Base-by-base conservation (phyloP, 2,888 invertebrate species). In the Bellardia pandia region DNA sequence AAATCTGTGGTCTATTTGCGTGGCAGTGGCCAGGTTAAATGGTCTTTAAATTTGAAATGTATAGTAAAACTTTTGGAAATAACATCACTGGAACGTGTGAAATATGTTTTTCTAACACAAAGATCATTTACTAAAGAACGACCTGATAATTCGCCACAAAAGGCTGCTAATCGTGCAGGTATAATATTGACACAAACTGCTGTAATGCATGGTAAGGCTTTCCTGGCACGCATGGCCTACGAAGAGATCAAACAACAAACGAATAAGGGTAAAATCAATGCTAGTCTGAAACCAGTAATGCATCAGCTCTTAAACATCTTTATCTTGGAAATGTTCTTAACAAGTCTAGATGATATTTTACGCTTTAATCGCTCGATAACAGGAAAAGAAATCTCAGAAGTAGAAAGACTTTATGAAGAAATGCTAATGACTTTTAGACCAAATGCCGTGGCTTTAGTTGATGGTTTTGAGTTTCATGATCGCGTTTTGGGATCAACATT, bases 361-460 rank as follows among this genome's bases (percentile, higher is more conserved):
- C 88, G 89, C 2, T 90, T 89, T 72, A 90, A 90, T 53, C 82
- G 68, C 16, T 78, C 69, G 33, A 86, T 93, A 64, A 86, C 76
- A 0, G 86, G 85, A 0, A 77, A 69, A 2, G 91, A 93, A 68
- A 66, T 93, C 40, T 85, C 88, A 3, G 92, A 94, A 33, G 90
- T 98, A 45, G 96, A 97, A 91, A 93, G 93, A 66, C 96, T 96
- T 94, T 94, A 97, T 89, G 96, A 97, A 90, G 95, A 95, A 56
- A 93, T 97, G 78, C 94, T 99, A 76, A 93, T 94, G 0, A 94
- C 94, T 14, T 94, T 99, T 69, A 95, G 99, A 58, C 97, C 97
- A n/a, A 97, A 98, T 93, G 98, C 98, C 0, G 96, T 99, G 0
- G 96, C 97, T 0, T 94, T 99, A 13, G 98, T 98, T 0, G 99